Evolutionary conservation across 2,888 invertebrate species (phyloP), one percentile per base, ranked within the genome.

Genomic region (Cetonia aurata): DNA sequence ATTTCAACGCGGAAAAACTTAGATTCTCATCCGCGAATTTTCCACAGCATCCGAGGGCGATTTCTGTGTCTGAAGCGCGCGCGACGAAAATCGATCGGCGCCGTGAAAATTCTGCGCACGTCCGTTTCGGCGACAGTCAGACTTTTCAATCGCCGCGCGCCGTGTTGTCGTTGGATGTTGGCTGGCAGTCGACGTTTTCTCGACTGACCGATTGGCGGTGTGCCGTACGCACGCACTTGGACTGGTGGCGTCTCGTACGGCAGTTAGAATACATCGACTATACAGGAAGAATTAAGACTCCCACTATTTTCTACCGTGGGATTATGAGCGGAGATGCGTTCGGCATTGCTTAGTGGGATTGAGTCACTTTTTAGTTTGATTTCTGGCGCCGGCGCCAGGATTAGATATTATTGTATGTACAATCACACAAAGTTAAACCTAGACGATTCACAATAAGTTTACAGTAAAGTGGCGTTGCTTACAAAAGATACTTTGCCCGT

Each of bases 21-120:
- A 25, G 25, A 25, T 25, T 25, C 25, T 25, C 25, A 4, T 25
- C 25, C 25, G 25, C 25, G 25, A 4, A 25, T 25, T 25, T 25
- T 25, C 4, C 41, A 37, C 37, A 56, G 56, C 37, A 41, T 56
- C 15, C 56, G 37, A 37, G 15, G 13, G 33, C 6, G 37, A 15
- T n/a, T 41, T 12, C 53, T 19, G 53, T 19, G 19, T 12, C 53
- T 19, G 53, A 19, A 19, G 53, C 53, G 19, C 25, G 31, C n/a
- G 31, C 31, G 19, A 53, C 19, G 52, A 69, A 69, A 69, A 69
- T 69, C 69, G 69, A 69, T 69, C 33, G 69, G 59, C 48, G 13
- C 42, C 48, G 48, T 33, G 62, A 31, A 69, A 69, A 69, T 62
- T 62, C 69, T 69, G 69, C 69, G 69, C 69, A 60, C 69, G 69